A percentile compares a stretch with the other conserved stretches of the same genome.
These are phyloP conservation scores for Hipposideros armiger DNA, from an alignment of 2,113 vertebrate species.

Conservation along the genomic window DNA sequence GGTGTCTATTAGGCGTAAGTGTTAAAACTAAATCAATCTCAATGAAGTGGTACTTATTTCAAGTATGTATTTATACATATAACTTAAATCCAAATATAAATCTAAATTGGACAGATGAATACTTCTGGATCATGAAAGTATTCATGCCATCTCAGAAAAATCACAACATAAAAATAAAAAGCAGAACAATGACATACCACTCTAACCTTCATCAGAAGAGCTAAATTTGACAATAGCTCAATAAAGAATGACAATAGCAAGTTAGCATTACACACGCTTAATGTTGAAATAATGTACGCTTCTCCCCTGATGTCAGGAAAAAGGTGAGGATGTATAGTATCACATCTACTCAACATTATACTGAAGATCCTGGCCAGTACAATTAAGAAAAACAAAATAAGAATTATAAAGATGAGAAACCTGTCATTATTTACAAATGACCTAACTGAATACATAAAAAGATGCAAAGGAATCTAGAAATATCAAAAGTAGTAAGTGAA, in stretches of 20 bases:
- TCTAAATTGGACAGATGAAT: background rate
- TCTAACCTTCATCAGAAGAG: background rate
- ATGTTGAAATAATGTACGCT: background rate
- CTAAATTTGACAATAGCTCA: background rate
- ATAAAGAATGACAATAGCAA: background rate
- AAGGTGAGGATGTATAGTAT: background rate
- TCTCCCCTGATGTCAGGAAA: background rate
- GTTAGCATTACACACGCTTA: background rate
- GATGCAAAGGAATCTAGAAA: background rate
- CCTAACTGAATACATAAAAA: background rate
- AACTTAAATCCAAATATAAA: slow-evolving; percentile 38
- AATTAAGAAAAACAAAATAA: slow-evolving; percentile 18
- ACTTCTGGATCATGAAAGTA: background rate
- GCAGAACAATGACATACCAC: background rate
- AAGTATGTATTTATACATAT: slow-evolving; percentile 2
- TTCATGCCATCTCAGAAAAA: slow-evolving; percentile 1
- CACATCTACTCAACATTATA: background rate
- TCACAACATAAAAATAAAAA: background rate
- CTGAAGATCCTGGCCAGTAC: background rate
- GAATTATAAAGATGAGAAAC: background rate
- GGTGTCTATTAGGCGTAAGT: background rate
- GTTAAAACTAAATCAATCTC: slow-evolving; percentile 25
- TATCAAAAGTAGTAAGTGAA: background rate
- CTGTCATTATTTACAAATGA: background rate
- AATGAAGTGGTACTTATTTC: slow-evolving; percentile 45